These are phyloP conservation scores for Gobiocypris rarus DNA, from an alignment of 2,113 vertebrate species.

Conservation along the genomic window DNA sequence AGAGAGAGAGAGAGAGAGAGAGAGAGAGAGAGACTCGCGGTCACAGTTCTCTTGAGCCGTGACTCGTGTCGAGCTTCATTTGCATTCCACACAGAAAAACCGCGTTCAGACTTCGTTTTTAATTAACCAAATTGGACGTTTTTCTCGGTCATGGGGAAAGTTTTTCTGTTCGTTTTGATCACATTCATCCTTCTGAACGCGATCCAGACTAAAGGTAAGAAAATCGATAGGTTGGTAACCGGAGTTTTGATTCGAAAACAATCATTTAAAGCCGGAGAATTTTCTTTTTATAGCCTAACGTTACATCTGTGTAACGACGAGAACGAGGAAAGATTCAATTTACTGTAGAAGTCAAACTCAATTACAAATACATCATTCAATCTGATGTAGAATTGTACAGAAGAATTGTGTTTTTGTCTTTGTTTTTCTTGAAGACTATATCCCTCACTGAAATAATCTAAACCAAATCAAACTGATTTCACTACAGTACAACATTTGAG, in stretches of 20 bases:
- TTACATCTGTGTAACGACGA: no score
- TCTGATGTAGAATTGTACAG: neutral
- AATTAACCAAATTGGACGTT: neutral
- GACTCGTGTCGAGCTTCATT: neutral
- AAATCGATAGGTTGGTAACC: neutral
- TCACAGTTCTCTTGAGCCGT: no score
- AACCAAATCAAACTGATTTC: neutral
- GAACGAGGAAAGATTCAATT: neutral
- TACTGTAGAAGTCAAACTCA: no score
- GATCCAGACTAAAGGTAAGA: constrained; percentile 23
- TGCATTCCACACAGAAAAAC: neutral
- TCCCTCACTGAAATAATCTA: neutral
- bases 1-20: constrained; percentile 8
- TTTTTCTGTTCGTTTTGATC: neutral
- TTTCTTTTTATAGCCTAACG: no score
- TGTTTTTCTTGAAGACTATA: neutral
- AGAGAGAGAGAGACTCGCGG: neutral
- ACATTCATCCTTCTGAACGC: constrained; percentile 16
- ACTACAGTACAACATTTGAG: no score
- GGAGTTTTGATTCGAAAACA: neutral
- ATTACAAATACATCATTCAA: no score
- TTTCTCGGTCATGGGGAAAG: constrained; percentile 30
- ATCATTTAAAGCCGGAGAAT: no score
- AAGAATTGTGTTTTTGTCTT: neutral
- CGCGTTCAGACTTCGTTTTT: neutral